These are phyloP conservation scores for Athalia rosae DNA, from an alignment of 2,888 invertebrate genomes.

Conservation along the genomic window DNA sequence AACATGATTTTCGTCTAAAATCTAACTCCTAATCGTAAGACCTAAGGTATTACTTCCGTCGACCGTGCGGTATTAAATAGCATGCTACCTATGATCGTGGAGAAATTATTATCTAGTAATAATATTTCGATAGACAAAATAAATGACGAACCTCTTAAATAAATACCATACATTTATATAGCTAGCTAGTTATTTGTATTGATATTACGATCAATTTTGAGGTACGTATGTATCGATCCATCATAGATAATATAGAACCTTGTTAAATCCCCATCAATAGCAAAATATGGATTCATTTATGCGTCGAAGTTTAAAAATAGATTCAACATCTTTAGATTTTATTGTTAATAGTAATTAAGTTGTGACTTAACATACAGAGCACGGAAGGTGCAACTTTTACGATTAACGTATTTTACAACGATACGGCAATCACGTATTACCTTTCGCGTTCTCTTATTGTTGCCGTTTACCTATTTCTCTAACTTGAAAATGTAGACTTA, in stretches of 20 bases:
- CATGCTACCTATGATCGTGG: background rate
- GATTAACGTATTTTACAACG: constrained; percentile 35
- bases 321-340: constrained; percentile 70
- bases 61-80: constrained; percentile 28
- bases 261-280: constrained; percentile 62
- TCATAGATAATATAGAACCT: constrained; percentile 57
- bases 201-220: constrained; percentile 70
- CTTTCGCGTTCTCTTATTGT: background rate
- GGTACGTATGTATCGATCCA: constrained; percentile 71
- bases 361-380: constrained; percentile 57
- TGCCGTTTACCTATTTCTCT: constrained; percentile 16
- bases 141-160: constrained; percentile 61
- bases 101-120: constrained; percentile 49
- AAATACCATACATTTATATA: constrained; percentile 47
- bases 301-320: constrained; percentile 71
- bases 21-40: constrained; percentile 51
- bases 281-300: constrained; percentile 68
- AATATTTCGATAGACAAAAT: constrained; percentile 67
- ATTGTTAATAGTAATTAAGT: constrained; percentile 68
- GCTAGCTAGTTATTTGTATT: constrained; percentile 70
- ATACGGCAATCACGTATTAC: constrained; percentile 1
- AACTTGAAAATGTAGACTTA: constrained; percentile 30
- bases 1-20: constrained; percentile 27
- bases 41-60: constrained; percentile 54
- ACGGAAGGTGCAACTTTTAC: constrained; percentile 45